phyloP scores from a whole-genome alignment of 2,888 invertebrate genomes.

The Unio delphinus region DNA sequence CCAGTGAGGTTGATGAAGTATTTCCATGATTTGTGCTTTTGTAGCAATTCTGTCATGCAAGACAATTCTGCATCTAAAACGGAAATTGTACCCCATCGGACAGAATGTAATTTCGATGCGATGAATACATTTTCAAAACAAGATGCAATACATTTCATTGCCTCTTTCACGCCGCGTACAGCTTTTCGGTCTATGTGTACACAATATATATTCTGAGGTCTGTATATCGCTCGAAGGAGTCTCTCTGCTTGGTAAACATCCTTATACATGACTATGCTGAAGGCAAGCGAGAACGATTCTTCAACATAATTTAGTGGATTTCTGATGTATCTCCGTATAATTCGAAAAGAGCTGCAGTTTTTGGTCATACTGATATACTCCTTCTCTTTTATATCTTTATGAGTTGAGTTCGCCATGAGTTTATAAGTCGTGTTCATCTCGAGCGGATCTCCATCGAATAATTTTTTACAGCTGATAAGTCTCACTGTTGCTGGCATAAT shows the following conservation, averaged over 20 bases:
- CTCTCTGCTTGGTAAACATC: slow-evolving; percentile 46
- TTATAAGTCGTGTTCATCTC: too few species aligned
- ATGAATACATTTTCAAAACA: slow-evolving; percentile 58
- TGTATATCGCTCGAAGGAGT: slow-evolving; percentile 53
- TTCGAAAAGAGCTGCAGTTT: too few species aligned
- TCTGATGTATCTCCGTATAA: slow-evolving; percentile 29
- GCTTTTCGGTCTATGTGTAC: slow-evolving; percentile 57
- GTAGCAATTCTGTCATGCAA: slow-evolving; percentile 46
- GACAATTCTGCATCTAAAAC: slow-evolving; percentile 55
- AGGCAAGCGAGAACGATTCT: slow-evolving; percentile 51
- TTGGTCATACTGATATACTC: too few species aligned
- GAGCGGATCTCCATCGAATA: too few species aligned
- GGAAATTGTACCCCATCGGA: slow-evolving; percentile 22
- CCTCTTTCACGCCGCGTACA: slow-evolving; percentile 14
- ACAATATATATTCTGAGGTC: slow-evolving; percentile 61
- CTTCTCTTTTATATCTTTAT: too few species aligned
- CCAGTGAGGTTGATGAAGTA: slow-evolving; percentile 67
- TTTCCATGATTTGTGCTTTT: slow-evolving; percentile 48
- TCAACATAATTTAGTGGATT: slow-evolving; percentile 9
- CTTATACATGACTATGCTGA: slow-evolving; percentile 48
- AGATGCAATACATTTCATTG: slow-evolving; percentile 26
- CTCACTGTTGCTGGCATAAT: too few species aligned
- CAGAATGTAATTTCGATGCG: slow-evolving; percentile 11
- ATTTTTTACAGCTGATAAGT: too few species aligned
- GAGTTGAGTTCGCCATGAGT: too few species aligned